These are phyloP conservation scores for Salarias fasciatus DNA, from an alignment of 2,797 vertebrate species.

Conservation along the genomic window DNA sequence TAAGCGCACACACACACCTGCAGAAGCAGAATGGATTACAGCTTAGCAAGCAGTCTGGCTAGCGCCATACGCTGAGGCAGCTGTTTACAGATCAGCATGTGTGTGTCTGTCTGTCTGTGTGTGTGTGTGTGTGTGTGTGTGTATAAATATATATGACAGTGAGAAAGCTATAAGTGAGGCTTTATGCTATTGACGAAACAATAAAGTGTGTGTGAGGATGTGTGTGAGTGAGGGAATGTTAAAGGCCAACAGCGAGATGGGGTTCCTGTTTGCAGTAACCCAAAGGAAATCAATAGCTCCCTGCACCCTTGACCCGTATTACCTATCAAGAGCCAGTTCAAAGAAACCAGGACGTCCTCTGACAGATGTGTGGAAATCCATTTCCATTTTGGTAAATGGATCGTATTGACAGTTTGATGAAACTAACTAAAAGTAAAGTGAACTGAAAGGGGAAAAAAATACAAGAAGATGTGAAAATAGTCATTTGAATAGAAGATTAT, in stretches of 20 bases:
- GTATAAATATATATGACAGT: slow-evolving; percentile 17
- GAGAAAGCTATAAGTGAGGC: slow-evolving; percentile 23
- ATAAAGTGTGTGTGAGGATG: slow-evolving; percentile 32
- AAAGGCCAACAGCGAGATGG: background rate
- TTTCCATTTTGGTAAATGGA: slow-evolving; percentile 27
- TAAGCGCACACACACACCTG: slow-evolving; percentile 25
- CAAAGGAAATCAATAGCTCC: background rate
- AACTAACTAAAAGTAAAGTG: background rate
- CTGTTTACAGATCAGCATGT: slow-evolving; percentile 39
- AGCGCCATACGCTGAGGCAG: slow-evolving; percentile 51
- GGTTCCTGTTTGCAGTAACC: slow-evolving; percentile 12
- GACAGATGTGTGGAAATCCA: slow-evolving; percentile 13
- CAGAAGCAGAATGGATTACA: slow-evolving; percentile 35
- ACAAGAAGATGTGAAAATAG: no score
- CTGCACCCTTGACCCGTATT: slow-evolving; percentile 29
- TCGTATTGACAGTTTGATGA: slow-evolving; percentile 3
- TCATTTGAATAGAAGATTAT: no score
- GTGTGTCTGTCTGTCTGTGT: slow-evolving; percentile 10
- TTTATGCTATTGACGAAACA: slow-evolving; percentile 55
- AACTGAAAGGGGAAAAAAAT: no score
- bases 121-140: slow-evolving; percentile 5
- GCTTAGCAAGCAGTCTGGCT: slow-evolving; percentile 38
- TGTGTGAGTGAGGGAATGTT: background rate
- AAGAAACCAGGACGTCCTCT: slow-evolving; percentile 1
- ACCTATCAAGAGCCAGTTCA: slow-evolving; percentile 6